A percentile compares a stretch with the other conserved stretches of the same genome.
These are phyloP conservation scores for Andrena trimmerana DNA, from an alignment of 2,888 invertebrate genomes.

Conservation along the genomic window DNA sequence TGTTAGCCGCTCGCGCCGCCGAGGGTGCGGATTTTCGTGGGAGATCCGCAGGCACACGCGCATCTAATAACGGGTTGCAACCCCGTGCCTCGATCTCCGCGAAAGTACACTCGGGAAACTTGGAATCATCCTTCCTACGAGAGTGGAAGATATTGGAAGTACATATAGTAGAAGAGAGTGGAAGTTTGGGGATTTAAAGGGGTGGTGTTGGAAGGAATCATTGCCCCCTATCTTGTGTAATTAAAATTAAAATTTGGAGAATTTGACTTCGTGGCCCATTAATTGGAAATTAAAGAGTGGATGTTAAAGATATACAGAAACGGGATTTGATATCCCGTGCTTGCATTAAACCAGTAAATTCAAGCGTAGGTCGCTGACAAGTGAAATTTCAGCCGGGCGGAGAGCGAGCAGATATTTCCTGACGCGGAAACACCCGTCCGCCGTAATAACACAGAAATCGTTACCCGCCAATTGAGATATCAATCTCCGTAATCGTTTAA, in stretches of 20 bases:
- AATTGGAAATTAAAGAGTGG: neutral
- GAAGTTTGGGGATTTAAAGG: too few relatives aligned
- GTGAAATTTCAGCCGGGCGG: slow-evolving; percentile 61
- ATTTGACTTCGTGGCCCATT: too few relatives aligned
- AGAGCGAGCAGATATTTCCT: slow-evolving; percentile 44
- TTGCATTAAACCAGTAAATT: slow-evolving; percentile 50
- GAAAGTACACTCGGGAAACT: slow-evolving; percentile 32
- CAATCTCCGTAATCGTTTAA: slow-evolving; percentile 74
- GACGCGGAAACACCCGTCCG: slow-evolving; percentile 59
- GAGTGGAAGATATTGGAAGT: neutral
- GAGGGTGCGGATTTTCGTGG: slow-evolving; percentile 70
- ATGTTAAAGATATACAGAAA: neutral
- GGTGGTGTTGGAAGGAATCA: too few relatives aligned
- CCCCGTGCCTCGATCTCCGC: slow-evolving; percentile 6
- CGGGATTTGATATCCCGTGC: neutral
- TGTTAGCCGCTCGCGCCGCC: slow-evolving; percentile 64
- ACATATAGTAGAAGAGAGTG: too few relatives aligned
- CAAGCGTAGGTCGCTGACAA: slow-evolving; percentile 55
- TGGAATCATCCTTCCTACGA: slow-evolving; percentile 5
- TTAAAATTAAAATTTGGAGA: too few relatives aligned
- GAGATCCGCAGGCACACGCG: slow-evolving; percentile 17
- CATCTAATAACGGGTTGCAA: slow-evolving; percentile 49
- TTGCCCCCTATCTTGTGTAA: too few relatives aligned
- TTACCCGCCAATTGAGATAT: slow-evolving; percentile 73
- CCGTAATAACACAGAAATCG: slow-evolving; percentile 61